Evolutionary conservation across 2,113 vertebrate species (phyloP), one percentile per base, ranked within the genome.

Genomic region (Bufo gargarizans): DNA sequence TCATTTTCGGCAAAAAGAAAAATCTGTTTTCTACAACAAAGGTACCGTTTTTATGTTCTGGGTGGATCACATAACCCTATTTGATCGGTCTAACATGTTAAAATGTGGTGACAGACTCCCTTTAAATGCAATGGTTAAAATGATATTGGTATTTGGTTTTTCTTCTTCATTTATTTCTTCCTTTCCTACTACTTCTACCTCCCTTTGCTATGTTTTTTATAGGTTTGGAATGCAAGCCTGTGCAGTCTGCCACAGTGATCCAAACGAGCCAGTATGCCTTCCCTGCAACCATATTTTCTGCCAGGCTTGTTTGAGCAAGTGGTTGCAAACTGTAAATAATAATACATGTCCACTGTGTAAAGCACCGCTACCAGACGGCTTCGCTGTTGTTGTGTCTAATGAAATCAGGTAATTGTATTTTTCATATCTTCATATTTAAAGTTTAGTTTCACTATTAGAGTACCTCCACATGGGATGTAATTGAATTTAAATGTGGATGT

Each of bases 281-380:
- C 95, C 95, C 3, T 99, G 98, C 91, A 79, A 85, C 4, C 97
- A 99, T 0, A 91, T 96, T 50, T 97, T 92, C 92, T 99, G 98
- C 88, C 89, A 93, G 58, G 72, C 4, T 49, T 99, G 98, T 85
- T 92, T 97, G 89, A 92, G 61, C 50, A 13, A 0, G 10, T 97
- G 96, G 93, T 90, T 99, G 20, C 0, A 4, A 1, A 89, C 92
- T 0, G 94, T 95, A 4, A 95, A 97, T 91, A 97, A 95, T 95
- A 82, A 61, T 1, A 33, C 33, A 33, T 99, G 98, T 91, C 97
- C 97, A 0, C 49, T 61, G 4, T 99, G 98, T 91, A 91, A 91
- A 47, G 89, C 88, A 0, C 90, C 4, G 0, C 0, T 97, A 12
- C 86, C 83, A 0, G 94, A 96, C 0, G 45, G 77, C 59, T 96